phyloP scores from a whole-genome alignment of 2,113 vertebrate genomes.

The Ellobius talpinus region DNA sequence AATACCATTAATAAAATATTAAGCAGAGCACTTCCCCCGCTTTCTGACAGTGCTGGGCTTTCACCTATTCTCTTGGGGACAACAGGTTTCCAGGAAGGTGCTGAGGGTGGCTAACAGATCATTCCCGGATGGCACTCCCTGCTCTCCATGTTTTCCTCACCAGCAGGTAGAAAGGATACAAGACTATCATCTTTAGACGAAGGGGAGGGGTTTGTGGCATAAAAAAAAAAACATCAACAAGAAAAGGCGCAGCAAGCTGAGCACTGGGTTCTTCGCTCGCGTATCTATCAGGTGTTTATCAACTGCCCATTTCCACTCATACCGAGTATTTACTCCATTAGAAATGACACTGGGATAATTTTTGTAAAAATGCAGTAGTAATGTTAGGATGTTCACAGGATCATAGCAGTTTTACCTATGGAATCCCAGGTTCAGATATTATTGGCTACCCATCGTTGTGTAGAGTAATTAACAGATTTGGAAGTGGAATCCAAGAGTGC shows the following conservation, averaged over 20 bases:
- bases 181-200: slow-evolving; percentile 27
- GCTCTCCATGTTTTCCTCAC: neutral
- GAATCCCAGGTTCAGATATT: neutral
- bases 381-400: neutral
- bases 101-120: slow-evolving; percentile 53
- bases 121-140: neutral
- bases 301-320: no score
- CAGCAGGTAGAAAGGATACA: neutral
- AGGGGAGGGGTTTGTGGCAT: neutral
- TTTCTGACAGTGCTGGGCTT: slow-evolving; percentile 58
- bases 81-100: slow-evolving; percentile 61
- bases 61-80: slow-evolving; percentile 48
- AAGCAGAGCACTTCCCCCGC: slow-evolving; percentile 71
- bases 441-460: neutral
- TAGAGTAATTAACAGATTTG: neutral
- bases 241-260: neutral
- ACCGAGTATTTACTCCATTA: neutral
- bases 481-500: neutral
- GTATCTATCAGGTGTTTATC: neutral
- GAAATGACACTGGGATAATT: neutral
- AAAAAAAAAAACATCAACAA: neutral
- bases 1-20: slow-evolving; percentile 75
- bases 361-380: neutral
- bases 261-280: no score
- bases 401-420: neutral